Conservation (phyloP, 2,113 vertebrate species). For the Muntiacus muntjak region DNA sequence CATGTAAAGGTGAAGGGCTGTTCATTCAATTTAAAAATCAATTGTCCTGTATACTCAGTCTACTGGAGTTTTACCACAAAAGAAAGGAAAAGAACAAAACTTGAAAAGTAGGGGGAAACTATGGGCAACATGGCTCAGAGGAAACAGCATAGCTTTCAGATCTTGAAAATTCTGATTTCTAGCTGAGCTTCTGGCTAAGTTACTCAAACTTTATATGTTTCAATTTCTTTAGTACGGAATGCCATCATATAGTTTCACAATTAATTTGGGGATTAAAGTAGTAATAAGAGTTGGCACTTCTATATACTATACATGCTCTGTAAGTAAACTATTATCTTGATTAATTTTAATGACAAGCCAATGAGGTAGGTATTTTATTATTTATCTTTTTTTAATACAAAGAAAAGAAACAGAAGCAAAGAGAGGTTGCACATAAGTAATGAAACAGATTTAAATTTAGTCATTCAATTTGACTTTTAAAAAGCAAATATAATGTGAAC, state of each 20-base stretch:
- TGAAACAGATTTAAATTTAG: neutral
- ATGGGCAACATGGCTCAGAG: neutral
- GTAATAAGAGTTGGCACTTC: neutral
- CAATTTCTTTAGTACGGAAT: neutral
- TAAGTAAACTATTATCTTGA: neutral
- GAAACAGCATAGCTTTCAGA: neutral
- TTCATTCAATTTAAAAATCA: neutral
- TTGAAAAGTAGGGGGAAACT: neutral
- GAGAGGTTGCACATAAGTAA: neutral
- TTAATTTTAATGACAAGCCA: neutral
- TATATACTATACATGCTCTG: neutral
- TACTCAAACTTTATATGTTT: neutral
- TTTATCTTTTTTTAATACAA: too few species aligned
- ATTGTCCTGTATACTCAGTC: neutral
- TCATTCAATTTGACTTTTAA: neutral
- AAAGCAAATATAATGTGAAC: neutral
- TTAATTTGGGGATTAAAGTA: neutral
- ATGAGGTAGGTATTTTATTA: neutral
- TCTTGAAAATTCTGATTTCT: neutral
- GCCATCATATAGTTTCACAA: neutral
- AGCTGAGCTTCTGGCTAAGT: neutral
- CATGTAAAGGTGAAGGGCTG: neutral
- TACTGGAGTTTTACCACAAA: neutral
- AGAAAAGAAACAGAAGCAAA: neutral
- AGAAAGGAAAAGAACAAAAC: neutral